Evolutionary conservation across 2,113 vertebrate species (phyloP).

Genomic region (Castor canadensis): DNA sequence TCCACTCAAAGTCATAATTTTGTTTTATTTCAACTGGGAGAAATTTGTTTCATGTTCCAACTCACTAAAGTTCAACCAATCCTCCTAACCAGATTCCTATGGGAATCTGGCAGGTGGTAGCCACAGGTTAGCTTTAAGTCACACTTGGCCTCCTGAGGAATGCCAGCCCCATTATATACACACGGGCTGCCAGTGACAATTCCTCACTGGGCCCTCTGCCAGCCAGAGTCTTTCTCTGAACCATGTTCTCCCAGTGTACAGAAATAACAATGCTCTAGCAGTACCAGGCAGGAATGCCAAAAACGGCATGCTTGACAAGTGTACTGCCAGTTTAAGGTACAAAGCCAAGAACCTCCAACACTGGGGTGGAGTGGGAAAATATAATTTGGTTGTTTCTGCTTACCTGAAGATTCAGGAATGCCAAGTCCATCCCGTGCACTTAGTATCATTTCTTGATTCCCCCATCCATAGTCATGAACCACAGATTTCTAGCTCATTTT

Average conservation of each 20-base stretch:
- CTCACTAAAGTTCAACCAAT: slow-evolving; percentile 37
- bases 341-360: neutral
- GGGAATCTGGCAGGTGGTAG: slow-evolving; percentile 20
- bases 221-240: slow-evolving; percentile 53
- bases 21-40: slow-evolving; percentile 41
- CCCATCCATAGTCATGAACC: slow-evolving; percentile 2
- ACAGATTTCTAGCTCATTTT: slow-evolving; percentile 52
- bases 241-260: neutral
- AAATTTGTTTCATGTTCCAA: slow-evolving; percentile 3
- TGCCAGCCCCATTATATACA: neutral
- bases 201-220: slow-evolving; percentile 10
- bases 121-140: slow-evolving; percentile 46
- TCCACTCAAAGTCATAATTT: neutral
- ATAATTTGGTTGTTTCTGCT: slow-evolving; percentile 6
- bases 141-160: slow-evolving; percentile 25
- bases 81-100: neutral
- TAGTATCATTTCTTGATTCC: slow-evolving; percentile 22
- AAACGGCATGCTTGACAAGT: slow-evolving; percentile 17
- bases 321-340: neutral
- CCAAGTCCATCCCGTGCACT: neutral
- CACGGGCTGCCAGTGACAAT: slow-evolving; percentile 17
- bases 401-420: slow-evolving; percentile 56
- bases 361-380: neutral
- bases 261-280: slow-evolving; percentile 22
- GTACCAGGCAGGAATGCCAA: neutral